These are phyloP conservation scores for Acheta domesticus DNA, from an alignment of 2,888 invertebrate genomes.

Conservation along the genomic window DNA sequence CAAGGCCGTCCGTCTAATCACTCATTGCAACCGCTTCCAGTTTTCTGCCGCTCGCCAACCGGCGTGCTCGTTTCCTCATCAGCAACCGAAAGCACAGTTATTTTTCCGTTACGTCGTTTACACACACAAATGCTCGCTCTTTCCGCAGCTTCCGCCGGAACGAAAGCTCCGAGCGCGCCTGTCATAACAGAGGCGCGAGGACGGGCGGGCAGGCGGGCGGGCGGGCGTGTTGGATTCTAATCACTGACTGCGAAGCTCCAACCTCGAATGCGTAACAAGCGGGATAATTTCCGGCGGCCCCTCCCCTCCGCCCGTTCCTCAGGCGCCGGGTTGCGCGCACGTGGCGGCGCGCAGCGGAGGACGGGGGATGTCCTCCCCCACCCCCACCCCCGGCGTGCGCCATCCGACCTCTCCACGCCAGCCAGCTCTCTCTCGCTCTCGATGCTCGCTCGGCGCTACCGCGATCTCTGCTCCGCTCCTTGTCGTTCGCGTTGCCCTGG, in stretches of 20 bases:
- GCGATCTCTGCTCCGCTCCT: too few relatives aligned
- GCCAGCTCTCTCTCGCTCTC: too few relatives aligned
- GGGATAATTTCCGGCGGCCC: not conserved
- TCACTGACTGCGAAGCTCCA: not conserved
- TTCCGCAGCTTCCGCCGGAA: not conserved
- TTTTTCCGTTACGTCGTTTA: not conserved
- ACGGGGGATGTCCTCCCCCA: not conserved
- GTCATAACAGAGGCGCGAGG: not conserved
- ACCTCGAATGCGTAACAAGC: slow-evolving; percentile 10
- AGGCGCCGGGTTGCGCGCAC: not conserved
- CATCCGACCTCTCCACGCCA: too few relatives aligned
- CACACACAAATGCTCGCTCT: not conserved
- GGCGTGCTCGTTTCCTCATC: too few relatives aligned
- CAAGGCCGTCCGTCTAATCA: too few relatives aligned
- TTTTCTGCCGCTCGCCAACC: too few relatives aligned
- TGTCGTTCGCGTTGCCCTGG: too few relatives aligned
- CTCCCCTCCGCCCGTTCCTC: not conserved
- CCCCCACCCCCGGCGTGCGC: not conserved
- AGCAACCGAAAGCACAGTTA: too few relatives aligned
- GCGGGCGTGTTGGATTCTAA: slow-evolving; percentile 11
- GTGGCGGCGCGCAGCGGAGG: not conserved
- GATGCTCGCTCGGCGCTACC: too few relatives aligned
- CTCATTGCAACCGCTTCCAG: too few relatives aligned
- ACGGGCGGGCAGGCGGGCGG: too few relatives aligned
- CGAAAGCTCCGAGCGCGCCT: not conserved